Conservation (phyloP, 2,113 vertebrate genomes). For the Colistium nudipinnis region DNA sequence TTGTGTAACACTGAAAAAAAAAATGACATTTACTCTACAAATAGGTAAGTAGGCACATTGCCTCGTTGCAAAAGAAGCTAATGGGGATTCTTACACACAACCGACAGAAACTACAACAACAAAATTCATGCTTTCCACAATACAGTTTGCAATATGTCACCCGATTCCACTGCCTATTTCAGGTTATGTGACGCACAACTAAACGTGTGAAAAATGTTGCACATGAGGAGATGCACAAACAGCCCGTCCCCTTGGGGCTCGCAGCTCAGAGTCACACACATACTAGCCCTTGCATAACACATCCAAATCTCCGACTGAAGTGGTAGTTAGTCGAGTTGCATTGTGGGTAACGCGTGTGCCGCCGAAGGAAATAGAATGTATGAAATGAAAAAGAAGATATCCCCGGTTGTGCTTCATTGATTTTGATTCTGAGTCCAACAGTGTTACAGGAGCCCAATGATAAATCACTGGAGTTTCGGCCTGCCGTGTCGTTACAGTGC, state of each 20-base stretch:
- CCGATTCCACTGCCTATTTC: not conserved
- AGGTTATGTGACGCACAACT: not conserved
- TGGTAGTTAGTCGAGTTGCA: not conserved
- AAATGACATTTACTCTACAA: too few species aligned
- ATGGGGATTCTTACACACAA: too few species aligned
- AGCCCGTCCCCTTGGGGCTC: too few species aligned
- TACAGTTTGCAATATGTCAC: too few species aligned
- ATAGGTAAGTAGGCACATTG: too few species aligned
- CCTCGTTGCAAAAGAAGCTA: too few species aligned
- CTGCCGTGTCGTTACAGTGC: not conserved
- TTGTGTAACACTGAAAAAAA: slow-evolving; percentile 34
- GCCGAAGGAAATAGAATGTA: not conserved
- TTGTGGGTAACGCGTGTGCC: not conserved
- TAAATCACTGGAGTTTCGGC: not conserved
- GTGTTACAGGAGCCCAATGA: not conserved
- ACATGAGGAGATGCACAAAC: not conserved
- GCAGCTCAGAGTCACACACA: too few species aligned
- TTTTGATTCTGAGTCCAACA: not conserved
- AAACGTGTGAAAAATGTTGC: not conserved
- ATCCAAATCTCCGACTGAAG: too few species aligned
- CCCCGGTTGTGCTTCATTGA: not conserved
- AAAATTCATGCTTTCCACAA: not conserved
- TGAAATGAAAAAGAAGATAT: not conserved
- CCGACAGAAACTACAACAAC: slow-evolving; percentile 4
- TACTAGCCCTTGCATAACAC: too few species aligned